These are phyloP conservation scores for Polyploca ridens DNA, from an alignment of 2,888 invertebrate genomes.

Conservation along the genomic window DNA sequence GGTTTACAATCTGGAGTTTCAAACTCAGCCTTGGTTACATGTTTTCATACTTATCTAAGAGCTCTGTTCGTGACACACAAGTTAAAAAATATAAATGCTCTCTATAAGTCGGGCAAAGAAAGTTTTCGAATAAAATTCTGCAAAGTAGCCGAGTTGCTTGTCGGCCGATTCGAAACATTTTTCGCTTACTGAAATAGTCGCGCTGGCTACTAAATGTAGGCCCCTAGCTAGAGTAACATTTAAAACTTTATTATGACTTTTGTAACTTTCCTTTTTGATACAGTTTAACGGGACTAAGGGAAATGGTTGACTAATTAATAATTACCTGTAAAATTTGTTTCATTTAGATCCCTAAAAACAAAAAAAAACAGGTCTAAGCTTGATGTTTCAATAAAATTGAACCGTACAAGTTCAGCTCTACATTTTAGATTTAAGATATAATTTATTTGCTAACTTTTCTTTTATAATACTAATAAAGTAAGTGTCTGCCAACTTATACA, in stretches of 20 bases:
- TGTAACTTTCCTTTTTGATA: conserved; percentile 13
- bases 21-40: too few relatives aligned
- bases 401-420: too few relatives aligned
- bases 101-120: conserved; percentile 24
- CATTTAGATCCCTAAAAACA: background rate
- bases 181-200: conserved; percentile 10
- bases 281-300: background rate
- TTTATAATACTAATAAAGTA: too few relatives aligned
- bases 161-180: conserved; percentile 24
- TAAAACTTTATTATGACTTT: conserved; percentile 21
- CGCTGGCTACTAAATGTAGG: conserved; percentile 25
- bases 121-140: conserved; percentile 41
- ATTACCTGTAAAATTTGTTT: background rate
- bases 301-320: background rate
- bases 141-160: conserved; percentile 35
- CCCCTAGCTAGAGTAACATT: conserved; percentile 19
- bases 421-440: too few relatives aligned
- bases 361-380: too few relatives aligned
- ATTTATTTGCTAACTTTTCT: too few relatives aligned
- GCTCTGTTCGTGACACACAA: conserved; percentile 24
- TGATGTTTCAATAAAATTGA: too few relatives aligned
- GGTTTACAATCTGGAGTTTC: too few relatives aligned
- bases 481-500: too few relatives aligned
- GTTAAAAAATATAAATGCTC: conserved; percentile 36
- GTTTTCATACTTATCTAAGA: conserved; percentile 16